Percentiles rank a stretch among this genome's conserved stretches.
phyloP scores from a whole-genome alignment of 2,888 invertebrate species.

The Barypeithes pellucidus region DNA sequence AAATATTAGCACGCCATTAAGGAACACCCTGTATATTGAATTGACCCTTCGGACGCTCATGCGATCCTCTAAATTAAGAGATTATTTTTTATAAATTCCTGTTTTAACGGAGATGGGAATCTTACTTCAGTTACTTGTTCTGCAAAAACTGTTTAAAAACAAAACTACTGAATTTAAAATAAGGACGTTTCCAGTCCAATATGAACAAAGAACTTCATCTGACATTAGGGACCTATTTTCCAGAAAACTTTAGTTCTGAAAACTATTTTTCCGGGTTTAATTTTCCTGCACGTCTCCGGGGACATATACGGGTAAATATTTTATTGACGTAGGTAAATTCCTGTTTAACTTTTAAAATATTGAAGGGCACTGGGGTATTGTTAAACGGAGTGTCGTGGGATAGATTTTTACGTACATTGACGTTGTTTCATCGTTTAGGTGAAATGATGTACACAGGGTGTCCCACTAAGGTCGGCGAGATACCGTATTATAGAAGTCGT shows the following conservation, averaged over 20 bases:
- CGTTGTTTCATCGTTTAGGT: too few relatives aligned
- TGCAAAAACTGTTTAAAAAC: conserved; percentile 14
- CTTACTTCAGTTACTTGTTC: not conserved
- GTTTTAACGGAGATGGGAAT: too few relatives aligned
- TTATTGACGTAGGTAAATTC: conserved; percentile 23
- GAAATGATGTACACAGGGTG: too few relatives aligned
- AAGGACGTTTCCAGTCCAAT: conserved; percentile 42
- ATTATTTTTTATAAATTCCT: too few relatives aligned
- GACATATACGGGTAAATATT: conserved; percentile 42
- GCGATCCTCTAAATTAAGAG: too few relatives aligned
- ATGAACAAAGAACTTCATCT: conserved; percentile 36
- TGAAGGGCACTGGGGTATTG: not conserved
- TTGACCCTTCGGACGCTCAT: too few relatives aligned
- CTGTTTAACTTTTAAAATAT: conserved; percentile 12
- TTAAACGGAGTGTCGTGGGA: too few relatives aligned
- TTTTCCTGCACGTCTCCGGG: conserved; percentile 33
- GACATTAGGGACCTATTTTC: conserved; percentile 45
- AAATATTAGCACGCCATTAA: too few relatives aligned
- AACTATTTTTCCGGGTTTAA: conserved; percentile 53
- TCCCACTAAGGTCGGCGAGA: too few relatives aligned
- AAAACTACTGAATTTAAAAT: conserved; percentile 43
- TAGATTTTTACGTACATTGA: too few relatives aligned
- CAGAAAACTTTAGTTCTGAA: conserved; percentile 37
- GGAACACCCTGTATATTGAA: too few relatives aligned
- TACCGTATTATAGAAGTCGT: too few relatives aligned